A percentile compares a stretch with the other conserved stretches of the same genome.
Conservation (phyloP, 92 coral and sea anemone genomes). For the Zoanthus sansibaricus region DNA sequence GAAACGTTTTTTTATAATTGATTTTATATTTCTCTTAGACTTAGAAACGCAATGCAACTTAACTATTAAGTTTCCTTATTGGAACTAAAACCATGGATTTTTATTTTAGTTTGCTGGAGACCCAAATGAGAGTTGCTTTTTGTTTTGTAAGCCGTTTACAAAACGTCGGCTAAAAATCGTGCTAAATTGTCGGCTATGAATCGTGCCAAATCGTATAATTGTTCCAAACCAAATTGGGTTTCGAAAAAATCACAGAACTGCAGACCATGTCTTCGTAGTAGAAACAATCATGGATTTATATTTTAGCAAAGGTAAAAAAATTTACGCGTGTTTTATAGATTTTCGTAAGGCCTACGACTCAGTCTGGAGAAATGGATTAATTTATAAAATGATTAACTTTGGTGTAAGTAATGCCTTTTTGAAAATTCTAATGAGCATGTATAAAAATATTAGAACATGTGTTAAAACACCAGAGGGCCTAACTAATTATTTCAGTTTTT, state of each 20-base stretch:
- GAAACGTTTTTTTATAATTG: too few species aligned
- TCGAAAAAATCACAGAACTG: conserved; percentile 40
- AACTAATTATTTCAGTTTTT: background rate
- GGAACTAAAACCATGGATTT: too few species aligned
- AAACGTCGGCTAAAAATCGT: too few species aligned
- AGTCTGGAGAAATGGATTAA: conserved; percentile 49
- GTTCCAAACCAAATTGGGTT: conserved; percentile 27
- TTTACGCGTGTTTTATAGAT: conserved; percentile 26
- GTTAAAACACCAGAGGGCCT: conserved; percentile 40
- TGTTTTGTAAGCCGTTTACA: too few species aligned
- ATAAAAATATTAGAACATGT: conserved; percentile 25
- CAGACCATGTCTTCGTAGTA: conserved; percentile 37
- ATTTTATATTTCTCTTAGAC: too few species aligned
- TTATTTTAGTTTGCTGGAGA: too few species aligned
- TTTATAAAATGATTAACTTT: conserved; percentile 29
- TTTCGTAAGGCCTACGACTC: conserved; percentile 53
- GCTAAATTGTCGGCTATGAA: too few species aligned
- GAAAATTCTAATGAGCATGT: conserved; percentile 48
- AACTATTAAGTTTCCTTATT: too few species aligned
- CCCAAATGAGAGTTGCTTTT: too few species aligned
- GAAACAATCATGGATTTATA: conserved; percentile 40
- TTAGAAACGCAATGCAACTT: too few species aligned
- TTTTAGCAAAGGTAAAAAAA: conserved; percentile 1
- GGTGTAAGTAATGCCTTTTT: too few species aligned
- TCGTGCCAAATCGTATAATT: too few species aligned